phyloP scores from a whole-genome alignment of 2,888 invertebrate species.

The Ligdia adustata region DNA sequence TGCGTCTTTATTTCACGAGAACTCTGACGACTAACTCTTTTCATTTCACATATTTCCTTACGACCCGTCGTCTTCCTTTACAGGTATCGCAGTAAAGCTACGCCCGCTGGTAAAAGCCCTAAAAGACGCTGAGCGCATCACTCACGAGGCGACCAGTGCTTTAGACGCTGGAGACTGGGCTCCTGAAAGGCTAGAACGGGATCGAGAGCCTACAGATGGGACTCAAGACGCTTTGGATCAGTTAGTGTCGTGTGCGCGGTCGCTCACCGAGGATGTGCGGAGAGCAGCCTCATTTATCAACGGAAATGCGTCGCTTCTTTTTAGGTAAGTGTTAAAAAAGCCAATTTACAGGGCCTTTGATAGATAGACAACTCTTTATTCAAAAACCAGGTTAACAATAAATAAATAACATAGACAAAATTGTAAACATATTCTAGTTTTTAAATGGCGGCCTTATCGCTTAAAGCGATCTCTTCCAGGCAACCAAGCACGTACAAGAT shows the following conservation, averaged over 20 bases:
- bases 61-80: too few relatives aligned
- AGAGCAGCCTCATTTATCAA: constrained; percentile 96
- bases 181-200: constrained; percentile 84
- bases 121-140: constrained; percentile 90
- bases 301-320: constrained; percentile 91
- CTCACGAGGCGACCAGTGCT: constrained; percentile 90
- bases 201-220: constrained; percentile 79
- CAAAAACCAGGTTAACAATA: too few relatives aligned
- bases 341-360: too few relatives aligned
- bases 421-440: too few relatives aligned
- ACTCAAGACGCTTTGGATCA: constrained; percentile 94
- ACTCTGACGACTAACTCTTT: too few relatives aligned
- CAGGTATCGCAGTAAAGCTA: constrained; percentile 88
- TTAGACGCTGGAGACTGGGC: constrained; percentile 92
- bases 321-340: constrained; percentile 83
- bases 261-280: constrained; percentile 94
- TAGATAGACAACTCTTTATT: too few relatives aligned
- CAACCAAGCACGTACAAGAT: too few relatives aligned
- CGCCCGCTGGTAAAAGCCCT: constrained; percentile 91
- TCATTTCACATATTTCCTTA: too few relatives aligned
- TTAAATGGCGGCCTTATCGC: too few relatives aligned
- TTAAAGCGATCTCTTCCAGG: too few relatives aligned
- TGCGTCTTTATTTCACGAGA: too few relatives aligned
- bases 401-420: too few relatives aligned
- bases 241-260: constrained; percentile 93